Evolutionary conservation across 2,888 invertebrate species (phyloP).

Genomic region (Melinopterus prodromus): DNA sequence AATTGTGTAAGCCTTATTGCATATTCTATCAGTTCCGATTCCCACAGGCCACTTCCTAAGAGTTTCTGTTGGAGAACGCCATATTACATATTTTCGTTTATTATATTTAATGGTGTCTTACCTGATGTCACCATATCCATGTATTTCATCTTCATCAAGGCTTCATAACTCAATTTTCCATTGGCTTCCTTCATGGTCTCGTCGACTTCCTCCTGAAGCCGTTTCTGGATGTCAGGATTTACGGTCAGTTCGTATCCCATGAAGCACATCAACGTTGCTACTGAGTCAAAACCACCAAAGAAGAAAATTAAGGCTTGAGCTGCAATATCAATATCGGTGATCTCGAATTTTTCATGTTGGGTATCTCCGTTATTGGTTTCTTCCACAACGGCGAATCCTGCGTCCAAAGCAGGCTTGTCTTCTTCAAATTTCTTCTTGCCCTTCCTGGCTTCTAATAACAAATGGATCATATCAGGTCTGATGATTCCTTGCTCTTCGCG

Average conservation of each 20-base stretch:
- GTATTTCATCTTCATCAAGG: constrained; percentile 64
- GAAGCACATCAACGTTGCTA: constrained; percentile 61
- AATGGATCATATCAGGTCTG: constrained; percentile 66
- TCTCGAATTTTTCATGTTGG: constrained; percentile 35
- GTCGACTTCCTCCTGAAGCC: constrained; percentile 63
- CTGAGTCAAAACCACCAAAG: constrained; percentile 62
- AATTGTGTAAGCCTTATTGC: constrained; percentile 46
- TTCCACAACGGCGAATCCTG: constrained; percentile 51
- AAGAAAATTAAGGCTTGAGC: constrained; percentile 65
- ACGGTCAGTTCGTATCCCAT: constrained; percentile 65
- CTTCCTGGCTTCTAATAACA: constrained; percentile 63
- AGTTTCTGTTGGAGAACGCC: constrained; percentile 39
- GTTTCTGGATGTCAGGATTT: constrained; percentile 66
- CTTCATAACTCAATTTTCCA: constrained; percentile 62
- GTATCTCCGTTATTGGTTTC: constrained; percentile 43
- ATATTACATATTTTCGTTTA: not conserved
- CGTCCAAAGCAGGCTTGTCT: constrained; percentile 35
- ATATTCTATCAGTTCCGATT: constrained; percentile 44
- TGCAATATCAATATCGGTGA: constrained; percentile 63
- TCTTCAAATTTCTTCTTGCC: constrained; percentile 51
- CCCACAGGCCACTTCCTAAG: constrained; percentile 50
- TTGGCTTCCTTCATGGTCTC: constrained; percentile 38
- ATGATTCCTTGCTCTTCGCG: constrained; percentile 60
- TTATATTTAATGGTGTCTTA: not conserved
- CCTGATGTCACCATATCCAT: constrained; percentile 66